phyloP scores from a whole-genome alignment of 1,140 invertebrate species.

The Drosophila biarmipes region DNA sequence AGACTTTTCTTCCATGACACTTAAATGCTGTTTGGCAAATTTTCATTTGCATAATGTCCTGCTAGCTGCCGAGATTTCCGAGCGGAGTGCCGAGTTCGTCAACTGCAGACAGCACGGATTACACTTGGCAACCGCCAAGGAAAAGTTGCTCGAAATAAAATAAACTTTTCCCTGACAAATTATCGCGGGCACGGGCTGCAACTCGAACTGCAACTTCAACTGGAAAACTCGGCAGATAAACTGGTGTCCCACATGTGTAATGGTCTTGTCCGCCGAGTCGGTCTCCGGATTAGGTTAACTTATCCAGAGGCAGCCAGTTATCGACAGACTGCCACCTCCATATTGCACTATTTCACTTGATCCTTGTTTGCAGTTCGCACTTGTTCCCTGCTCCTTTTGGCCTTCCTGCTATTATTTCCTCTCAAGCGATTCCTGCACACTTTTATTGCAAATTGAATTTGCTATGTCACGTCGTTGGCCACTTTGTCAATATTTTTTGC shows the following conservation, averaged over 20 bases:
- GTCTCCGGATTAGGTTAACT: constrained; percentile 43
- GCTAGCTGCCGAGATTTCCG: constrained; percentile 36
- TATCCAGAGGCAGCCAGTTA: constrained; percentile 21
- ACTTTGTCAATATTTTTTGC: constrained; percentile 73
- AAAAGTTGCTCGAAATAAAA: constrained; percentile 5
- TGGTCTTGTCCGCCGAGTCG: constrained; percentile 22
- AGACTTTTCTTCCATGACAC: constrained; percentile 18
- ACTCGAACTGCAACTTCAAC: constrained; percentile 2
- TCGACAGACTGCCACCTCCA: constrained; percentile 47
- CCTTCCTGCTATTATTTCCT: constrained; percentile 17
- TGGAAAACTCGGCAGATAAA: constrained; percentile 35
- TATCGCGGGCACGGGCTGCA: constrained; percentile 9
- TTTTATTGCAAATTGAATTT: constrained; percentile 80
- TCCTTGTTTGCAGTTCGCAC: constrained; percentile 34
- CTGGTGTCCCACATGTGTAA: constrained; percentile 55
- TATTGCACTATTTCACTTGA: constrained; percentile 39
- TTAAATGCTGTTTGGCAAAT: constrained; percentile 55
- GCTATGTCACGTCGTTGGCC: constrained; percentile 66
- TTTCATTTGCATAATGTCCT: constrained; percentile 69
- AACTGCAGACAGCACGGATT: constrained; percentile 41
- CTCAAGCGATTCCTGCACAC: constrained; percentile 41
- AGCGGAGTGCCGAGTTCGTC: constrained; percentile 37
- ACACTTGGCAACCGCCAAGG: constrained; percentile 5
- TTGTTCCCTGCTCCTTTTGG: neutral
- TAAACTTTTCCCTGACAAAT: constrained; percentile 44